phyloP scores from a whole-genome alignment of 2,113 vertebrate species.

The Lathamus discolor region DNA sequence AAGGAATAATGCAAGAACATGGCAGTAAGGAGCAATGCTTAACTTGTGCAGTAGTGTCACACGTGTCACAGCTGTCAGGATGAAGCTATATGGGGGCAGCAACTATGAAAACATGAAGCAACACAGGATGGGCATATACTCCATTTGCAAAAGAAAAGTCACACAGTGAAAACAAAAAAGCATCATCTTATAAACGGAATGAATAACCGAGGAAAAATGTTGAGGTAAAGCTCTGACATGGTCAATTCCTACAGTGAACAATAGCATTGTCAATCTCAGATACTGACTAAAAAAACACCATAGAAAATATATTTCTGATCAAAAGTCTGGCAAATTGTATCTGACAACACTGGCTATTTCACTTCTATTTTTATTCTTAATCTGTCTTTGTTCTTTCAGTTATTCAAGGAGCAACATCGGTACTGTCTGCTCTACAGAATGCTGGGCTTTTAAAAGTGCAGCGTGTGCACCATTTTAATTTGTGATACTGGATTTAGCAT shows the following conservation, averaged over 20 bases:
- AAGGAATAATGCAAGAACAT: not conserved
- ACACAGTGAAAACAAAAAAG: not conserved
- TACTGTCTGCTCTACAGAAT: not conserved
- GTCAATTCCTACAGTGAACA: not conserved
- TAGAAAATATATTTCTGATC: conserved; percentile 11
- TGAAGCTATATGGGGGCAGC: not conserved
- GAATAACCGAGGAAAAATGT: not conserved
- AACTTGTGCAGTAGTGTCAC: not conserved
- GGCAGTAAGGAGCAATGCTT: not conserved
- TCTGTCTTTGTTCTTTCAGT: not conserved
- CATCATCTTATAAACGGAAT: not conserved
- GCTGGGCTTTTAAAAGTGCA: not conserved
- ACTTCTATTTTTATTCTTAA: conserved; percentile 21
- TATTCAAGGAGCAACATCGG: not conserved
- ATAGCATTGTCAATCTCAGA: not conserved
- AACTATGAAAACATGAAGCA: not conserved
- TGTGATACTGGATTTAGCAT: not conserved
- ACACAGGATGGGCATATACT: not conserved
- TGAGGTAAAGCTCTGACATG: not conserved
- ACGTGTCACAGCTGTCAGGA: not conserved
- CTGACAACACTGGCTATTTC: conserved; percentile 38
- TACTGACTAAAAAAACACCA: not conserved
- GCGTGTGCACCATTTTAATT: not conserved
- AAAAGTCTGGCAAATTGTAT: conserved; percentile 41
- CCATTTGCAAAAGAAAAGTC: not conserved